phyloP scores from a whole-genome alignment of 2,113 vertebrate species.

The Muscicapa adusta region DNA sequence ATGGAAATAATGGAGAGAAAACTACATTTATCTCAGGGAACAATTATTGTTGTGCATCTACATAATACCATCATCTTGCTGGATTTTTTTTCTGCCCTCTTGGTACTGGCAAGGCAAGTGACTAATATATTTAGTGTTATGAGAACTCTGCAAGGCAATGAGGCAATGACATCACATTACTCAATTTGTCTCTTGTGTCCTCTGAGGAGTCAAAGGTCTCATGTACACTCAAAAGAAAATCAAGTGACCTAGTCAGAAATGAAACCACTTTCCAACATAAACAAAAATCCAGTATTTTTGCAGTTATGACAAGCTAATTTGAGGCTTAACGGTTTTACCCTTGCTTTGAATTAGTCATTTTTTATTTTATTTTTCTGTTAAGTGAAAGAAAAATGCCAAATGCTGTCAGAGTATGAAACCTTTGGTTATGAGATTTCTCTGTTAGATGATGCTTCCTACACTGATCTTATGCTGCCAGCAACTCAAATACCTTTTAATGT shows the following conservation, averaged over 20 bases:
- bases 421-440: constrained; percentile 45
- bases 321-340: constrained; percentile 41
- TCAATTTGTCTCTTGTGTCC: constrained; percentile 68
- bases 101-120: constrained; percentile 41
- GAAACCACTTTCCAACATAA: constrained; percentile 66
- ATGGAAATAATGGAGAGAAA: not conserved
- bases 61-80: not conserved
- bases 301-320: constrained; percentile 61
- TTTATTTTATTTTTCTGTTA: not conserved
- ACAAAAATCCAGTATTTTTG: constrained; percentile 62
- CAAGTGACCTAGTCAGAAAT: constrained; percentile 65
- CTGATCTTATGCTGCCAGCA: constrained; percentile 62
- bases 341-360: constrained; percentile 50
- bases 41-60: constrained; percentile 15
- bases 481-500: constrained; percentile 73
- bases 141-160: constrained; percentile 68
- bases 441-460: constrained; percentile 61
- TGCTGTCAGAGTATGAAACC: constrained; percentile 27
- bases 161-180: constrained; percentile 73
- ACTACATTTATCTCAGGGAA: constrained; percentile 8
- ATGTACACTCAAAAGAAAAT: constrained; percentile 62
- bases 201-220: constrained; percentile 67
- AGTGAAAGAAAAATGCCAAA: constrained; percentile 7
- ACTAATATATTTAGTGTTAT: constrained; percentile 67
- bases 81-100: constrained; percentile 34